Conservation (phyloP, 2,797 vertebrate genomes). For the Melanogrammus aeglefinus region DNA sequence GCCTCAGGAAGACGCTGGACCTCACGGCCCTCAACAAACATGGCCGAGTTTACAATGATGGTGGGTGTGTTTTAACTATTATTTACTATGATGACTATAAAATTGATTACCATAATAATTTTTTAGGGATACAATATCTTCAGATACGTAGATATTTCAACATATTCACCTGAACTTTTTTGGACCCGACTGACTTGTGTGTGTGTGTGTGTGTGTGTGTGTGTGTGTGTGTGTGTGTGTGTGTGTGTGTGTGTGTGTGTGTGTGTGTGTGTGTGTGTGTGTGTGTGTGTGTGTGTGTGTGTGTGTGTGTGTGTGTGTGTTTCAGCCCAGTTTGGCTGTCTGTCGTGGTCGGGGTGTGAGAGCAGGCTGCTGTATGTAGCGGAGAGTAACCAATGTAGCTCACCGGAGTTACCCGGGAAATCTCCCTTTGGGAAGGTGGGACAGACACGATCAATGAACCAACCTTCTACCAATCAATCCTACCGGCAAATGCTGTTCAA, state of each 20-base stretch:
- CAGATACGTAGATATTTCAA: neutral
- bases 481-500: neutral
- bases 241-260: slow-evolving; percentile 6
- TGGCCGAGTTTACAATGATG: slow-evolving; percentile 68
- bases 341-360: slow-evolving; percentile 70
- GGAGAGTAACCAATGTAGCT: slow-evolving; percentile 50
- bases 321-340: slow-evolving; percentile 67
- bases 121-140: neutral
- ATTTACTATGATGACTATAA: neutral
- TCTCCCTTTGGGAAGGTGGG: slow-evolving; percentile 36
- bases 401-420: slow-evolving; percentile 13
- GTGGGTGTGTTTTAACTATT: slow-evolving; percentile 47
- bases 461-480: neutral
- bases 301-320: too few species aligned
- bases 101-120: neutral
- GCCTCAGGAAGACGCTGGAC: slow-evolving; percentile 67
- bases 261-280: slow-evolving; percentile 13
- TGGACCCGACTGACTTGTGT: neutral
- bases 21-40: slow-evolving; percentile 67
- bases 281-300: slow-evolving; percentile 21
- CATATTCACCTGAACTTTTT: neutral
- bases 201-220: slow-evolving; percentile 6
- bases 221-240: slow-evolving; percentile 21
- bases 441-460: neutral
- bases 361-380: slow-evolving; percentile 68